These are phyloP conservation scores for Neelides folsomi DNA, from an alignment of 2,888 invertebrate genomes.

Conservation along the genomic window DNA sequence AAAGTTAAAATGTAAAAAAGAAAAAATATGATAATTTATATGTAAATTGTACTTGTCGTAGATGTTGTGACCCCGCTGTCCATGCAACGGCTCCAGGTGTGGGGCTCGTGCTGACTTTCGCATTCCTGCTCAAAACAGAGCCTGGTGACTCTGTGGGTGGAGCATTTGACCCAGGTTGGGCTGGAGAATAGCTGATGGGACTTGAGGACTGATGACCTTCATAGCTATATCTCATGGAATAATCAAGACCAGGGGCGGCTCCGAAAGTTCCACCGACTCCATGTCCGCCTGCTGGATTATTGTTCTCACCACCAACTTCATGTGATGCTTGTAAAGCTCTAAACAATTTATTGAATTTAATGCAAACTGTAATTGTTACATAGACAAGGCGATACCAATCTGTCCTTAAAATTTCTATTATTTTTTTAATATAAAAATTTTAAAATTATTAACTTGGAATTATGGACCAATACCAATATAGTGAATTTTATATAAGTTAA, in stretches of 20 bases:
- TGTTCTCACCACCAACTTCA: constrained; percentile 34
- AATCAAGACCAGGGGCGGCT: constrained; percentile 52
- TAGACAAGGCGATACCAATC: too few species aligned
- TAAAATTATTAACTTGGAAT: too few species aligned
- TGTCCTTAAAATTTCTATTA: too few species aligned
- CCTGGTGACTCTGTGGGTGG: constrained; percentile 34
- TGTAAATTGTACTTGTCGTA: constrained; percentile 43
- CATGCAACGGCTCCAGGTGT: constrained; percentile 55
- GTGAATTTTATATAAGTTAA: too few species aligned
- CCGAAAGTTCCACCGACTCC: constrained; percentile 33
- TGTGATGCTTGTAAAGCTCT: constrained; percentile 36
- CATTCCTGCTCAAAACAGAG: constrained; percentile 50
- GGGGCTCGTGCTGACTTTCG: constrained; percentile 55
- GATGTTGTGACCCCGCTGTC: constrained; percentile 39
- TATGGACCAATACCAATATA: too few species aligned
- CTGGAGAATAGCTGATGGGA: constrained; percentile 47
- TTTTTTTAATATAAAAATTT: too few species aligned
- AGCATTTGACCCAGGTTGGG: constrained; percentile 50
- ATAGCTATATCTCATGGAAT: constrained; percentile 56
- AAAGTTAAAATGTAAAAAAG: too few species aligned
- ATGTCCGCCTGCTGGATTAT: constrained; percentile 34
- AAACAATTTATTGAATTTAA: neutral
- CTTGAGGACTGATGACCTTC: constrained; percentile 55
- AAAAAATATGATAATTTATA: neutral
- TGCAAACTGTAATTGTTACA: too few species aligned